A percentile compares a stretch with the other conserved stretches of the same genome.
phyloP scores from a whole-genome alignment of 2,113 vertebrate species.

The Saccopteryx leptura region DNA sequence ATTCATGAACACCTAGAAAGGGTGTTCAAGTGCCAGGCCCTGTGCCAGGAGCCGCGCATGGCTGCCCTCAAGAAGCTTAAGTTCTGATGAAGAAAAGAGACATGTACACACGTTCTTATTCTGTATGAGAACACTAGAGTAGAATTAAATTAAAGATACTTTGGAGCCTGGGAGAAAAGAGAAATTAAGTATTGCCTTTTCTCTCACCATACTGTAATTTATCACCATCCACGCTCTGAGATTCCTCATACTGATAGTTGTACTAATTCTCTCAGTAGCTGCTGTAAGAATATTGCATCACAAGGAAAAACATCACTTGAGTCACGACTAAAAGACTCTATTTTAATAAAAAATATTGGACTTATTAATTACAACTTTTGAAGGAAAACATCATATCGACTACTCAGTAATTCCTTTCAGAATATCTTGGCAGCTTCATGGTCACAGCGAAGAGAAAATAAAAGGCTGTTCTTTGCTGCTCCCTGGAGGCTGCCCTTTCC shows the following conservation, averaged over 20 bases:
- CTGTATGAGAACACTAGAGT: neutral
- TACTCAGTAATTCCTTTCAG: neutral
- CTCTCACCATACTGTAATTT: neutral
- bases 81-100: neutral
- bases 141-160: neutral
- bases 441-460: neutral
- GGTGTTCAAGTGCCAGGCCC: neutral
- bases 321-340: neutral
- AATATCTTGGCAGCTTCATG: neutral
- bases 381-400: neutral
- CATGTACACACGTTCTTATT: neutral
- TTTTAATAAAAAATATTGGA: neutral
- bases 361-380: neutral
- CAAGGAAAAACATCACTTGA: neutral
- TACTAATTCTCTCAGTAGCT: neutral
- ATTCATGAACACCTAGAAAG: neutral
- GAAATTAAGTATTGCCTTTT: neutral
- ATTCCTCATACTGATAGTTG: neutral
- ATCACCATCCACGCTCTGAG: neutral
- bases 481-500: neutral
- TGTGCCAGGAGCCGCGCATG: neutral
- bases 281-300: neutral
- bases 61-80: neutral
- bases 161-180: neutral
- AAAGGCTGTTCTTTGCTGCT: neutral